phyloP scores from a whole-genome alignment of 2,888 invertebrate genomes.

The Tanypteryx hageni region DNA sequence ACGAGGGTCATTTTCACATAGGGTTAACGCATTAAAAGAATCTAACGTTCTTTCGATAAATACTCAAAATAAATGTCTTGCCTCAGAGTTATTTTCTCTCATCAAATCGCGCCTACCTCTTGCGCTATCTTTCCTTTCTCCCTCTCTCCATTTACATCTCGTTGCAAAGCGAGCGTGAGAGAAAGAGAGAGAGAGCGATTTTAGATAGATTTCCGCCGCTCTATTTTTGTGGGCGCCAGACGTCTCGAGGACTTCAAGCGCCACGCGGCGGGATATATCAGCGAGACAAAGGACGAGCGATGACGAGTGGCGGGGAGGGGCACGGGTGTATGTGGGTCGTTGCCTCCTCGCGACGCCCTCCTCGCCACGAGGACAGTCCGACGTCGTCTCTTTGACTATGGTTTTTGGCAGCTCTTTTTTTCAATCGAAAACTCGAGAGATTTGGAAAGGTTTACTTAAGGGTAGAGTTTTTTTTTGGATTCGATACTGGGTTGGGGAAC shows the following conservation, averaged over 20 bases:
- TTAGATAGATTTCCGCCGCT: constrained; percentile 48
- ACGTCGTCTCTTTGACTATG: not conserved
- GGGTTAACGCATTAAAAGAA: too few relatives aligned
- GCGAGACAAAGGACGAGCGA: constrained; percentile 33
- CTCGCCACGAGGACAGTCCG: constrained; percentile 11
- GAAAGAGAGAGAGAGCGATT: constrained; percentile 4
- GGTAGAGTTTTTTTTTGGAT: too few relatives aligned
- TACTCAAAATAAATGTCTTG: too few relatives aligned
- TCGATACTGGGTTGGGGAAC: too few relatives aligned
- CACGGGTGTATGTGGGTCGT: constrained; percentile 27
- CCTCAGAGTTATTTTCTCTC: too few relatives aligned
- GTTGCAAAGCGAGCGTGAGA: constrained; percentile 6
- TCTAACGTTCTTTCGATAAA: too few relatives aligned
- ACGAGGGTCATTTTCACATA: too few relatives aligned
- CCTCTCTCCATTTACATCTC: not conserved
- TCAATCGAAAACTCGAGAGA: not conserved
- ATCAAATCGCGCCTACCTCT: too few relatives aligned
- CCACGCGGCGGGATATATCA: not conserved
- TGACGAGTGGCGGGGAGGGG: constrained; percentile 15
- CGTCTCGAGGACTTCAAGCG: constrained; percentile 20
- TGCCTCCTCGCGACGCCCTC: constrained; percentile 40
- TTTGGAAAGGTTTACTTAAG: not conserved
- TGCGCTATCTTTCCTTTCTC: not conserved
- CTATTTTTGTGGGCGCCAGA: constrained; percentile 54
- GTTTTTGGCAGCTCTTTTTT: not conserved